Base-by-base conservation (phyloP, 1,140 invertebrate species). In the Ceratoteleas bidentatus region DNA sequence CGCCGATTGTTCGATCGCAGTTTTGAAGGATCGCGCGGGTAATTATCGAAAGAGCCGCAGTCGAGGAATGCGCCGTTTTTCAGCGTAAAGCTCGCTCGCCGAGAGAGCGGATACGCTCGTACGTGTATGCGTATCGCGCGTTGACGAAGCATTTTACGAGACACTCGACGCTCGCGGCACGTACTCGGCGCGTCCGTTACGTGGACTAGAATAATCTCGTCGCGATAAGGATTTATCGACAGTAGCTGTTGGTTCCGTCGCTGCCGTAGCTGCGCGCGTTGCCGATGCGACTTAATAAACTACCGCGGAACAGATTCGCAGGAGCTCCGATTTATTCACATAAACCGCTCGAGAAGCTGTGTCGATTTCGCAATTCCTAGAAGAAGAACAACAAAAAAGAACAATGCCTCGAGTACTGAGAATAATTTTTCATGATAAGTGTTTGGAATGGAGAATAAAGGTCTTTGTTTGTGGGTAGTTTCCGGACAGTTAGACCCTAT, bases 131-230 rank as follows among this genome's bases (percentile, higher is more conserved):
- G 78, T 77, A 70, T 78, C 74, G 66, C 79, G 58, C 61, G 79
- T 82, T 83, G 74, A 83, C 76, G 83, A 85, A 79, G 80, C 74
- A 73, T 80, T 85, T 85, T 78, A 77, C 72, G 68, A 80, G 84
- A 72, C 62, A 58, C 75, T 72, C 68, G 11, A 68, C 47, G 70
- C 79, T 64, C 58, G 73, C 53, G 65, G 68, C 79, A 82, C 79
- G 79, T 82, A 73, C 68, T 60, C 58, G 13, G 78, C 50, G 33
- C 74, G 74, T 72, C 76, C 74, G 81, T 83, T 83, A 83, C 75
- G 70, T 82, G 80, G 80, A 82, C 80, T 82, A 82, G 80, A 83
- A 83, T 83, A 83, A 83, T 78, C 81, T 83, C 81, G 74, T 75
- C 65, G 81, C 74, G 81, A 83, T 83, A 83, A 83, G 81, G 74